These are phyloP conservation scores for Odontamblyopus lacepedii DNA, from an alignment of 2,797 vertebrate genomes.

Conservation along the genomic window DNA sequence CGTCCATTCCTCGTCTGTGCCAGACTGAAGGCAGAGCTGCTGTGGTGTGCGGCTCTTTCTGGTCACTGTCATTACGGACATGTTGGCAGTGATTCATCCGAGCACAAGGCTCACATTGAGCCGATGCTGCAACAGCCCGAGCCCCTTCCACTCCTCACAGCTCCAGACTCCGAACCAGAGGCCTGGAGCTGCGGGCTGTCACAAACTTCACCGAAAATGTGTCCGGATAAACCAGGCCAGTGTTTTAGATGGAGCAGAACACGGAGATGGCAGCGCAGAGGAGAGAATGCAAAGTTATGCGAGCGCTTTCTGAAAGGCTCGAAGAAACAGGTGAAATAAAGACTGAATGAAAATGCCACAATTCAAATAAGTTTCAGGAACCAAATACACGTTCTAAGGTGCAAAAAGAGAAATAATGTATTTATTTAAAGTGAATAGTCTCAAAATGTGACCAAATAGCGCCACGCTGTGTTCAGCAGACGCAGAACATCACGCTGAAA, in stretches of 20 bases:
- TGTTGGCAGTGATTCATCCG: slow-evolving; percentile 26
- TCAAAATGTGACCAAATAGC: slow-evolving; percentile 30
- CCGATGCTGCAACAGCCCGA: slow-evolving; percentile 28
- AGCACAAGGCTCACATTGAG: slow-evolving; percentile 25
- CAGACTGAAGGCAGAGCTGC: not conserved
- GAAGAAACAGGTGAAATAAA: not conserved
- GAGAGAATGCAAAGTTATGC: not conserved
- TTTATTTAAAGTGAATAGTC: not conserved
- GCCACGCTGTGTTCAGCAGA: slow-evolving; percentile 23
- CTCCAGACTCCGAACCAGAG: not conserved
- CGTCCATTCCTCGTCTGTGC: slow-evolving; percentile 10
- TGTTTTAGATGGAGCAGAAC: not conserved
- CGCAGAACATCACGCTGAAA: slow-evolving; percentile 32
- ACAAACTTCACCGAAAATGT: not conserved
- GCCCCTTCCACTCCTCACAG: not conserved
- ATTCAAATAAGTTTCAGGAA: no score
- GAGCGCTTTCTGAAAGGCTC: no score
- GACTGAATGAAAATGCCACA: no score
- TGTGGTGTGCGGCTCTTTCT: not conserved
- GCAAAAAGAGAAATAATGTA: not conserved
- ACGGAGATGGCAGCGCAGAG: not conserved
- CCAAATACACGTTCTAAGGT: not conserved
- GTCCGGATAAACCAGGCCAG: not conserved
- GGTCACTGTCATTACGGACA: slow-evolving; percentile 1
- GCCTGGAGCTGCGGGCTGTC: not conserved